A percentile compares a stretch with the other conserved stretches of the same genome.
These are phyloP conservation scores for Uloborus diversus DNA, from an alignment of 1,140 invertebrate species.

Conservation along the genomic window DNA sequence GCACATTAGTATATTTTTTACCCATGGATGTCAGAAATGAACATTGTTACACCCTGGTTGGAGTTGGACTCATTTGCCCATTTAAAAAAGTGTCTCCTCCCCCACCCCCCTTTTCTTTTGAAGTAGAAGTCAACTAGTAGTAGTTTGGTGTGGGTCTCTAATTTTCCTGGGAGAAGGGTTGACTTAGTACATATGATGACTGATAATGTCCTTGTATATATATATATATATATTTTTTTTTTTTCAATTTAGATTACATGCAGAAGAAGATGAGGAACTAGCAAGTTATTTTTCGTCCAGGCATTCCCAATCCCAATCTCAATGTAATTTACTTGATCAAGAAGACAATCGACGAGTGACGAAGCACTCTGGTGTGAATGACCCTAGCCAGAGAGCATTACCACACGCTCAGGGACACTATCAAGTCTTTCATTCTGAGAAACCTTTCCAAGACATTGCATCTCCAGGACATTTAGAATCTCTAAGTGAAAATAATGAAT, in stretches of 20 bases:
- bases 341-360: constrained; percentile 42
- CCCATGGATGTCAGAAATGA: too few species aligned
- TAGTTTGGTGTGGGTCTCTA: too few species aligned
- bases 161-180: too few species aligned
- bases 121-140: too few species aligned
- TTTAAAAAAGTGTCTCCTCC: too few species aligned
- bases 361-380: not conserved
- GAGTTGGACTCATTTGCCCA: too few species aligned
- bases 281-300: constrained; percentile 53
- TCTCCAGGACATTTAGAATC: constrained; percentile 38
- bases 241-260: constrained; percentile 12
- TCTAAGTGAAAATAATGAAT: constrained; percentile 41
- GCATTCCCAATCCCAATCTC: constrained; percentile 38
- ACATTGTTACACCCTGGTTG: too few species aligned
- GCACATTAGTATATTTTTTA: too few species aligned
- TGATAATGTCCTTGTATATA: too few species aligned
- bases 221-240: too few species aligned
- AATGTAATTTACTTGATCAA: constrained; percentile 41
- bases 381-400: constrained; percentile 10
- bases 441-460: constrained; percentile 7
- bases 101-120: too few species aligned
- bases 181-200: too few species aligned
- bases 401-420: constrained; percentile 20
- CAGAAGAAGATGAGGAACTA: constrained; percentile 54
- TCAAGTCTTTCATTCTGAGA: constrained; percentile 19